A percentile compares a stretch with the other conserved stretches of the same genome.
Evolutionary conservation across 2,888 invertebrate species (phyloP).

Genomic region (Notodonta ziczac): DNA sequence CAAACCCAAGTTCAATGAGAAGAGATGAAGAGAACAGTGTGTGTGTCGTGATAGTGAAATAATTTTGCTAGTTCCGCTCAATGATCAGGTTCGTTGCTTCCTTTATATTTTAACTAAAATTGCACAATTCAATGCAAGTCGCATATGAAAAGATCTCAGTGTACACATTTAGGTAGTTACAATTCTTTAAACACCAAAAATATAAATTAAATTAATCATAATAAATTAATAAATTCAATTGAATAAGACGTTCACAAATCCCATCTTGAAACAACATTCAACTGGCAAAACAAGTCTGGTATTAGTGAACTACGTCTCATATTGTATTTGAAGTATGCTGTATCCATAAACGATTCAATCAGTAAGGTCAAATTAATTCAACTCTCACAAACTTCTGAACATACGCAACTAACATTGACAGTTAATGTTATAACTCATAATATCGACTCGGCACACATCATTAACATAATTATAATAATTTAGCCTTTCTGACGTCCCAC

Average conservation of each 20-base stretch:
- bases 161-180: too few relatives aligned
- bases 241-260: too few relatives aligned
- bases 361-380: conserved; percentile 1
- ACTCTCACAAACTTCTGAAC: neutral
- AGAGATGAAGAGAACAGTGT: conserved; percentile 63
- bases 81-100: conserved; percentile 51
- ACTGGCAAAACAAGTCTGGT: neutral
- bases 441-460: neutral
- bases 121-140: too few relatives aligned
- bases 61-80: conserved; percentile 47
- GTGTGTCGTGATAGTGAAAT: conserved; percentile 65
- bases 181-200: too few relatives aligned
- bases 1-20: conserved; percentile 56
- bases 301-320: neutral
- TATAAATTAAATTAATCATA: too few relatives aligned
- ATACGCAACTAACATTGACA: neutral
- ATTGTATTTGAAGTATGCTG: neutral
- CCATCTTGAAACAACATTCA: too few relatives aligned
- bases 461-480: too few relatives aligned
- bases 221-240: too few relatives aligned
- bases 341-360: neutral
- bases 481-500: too few relatives aligned
- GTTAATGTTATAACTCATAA: neutral
- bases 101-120: too few relatives aligned
- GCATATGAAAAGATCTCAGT: too few relatives aligned